phyloP scores from a whole-genome alignment of 2,797 vertebrate species.

The Todus mexicanus region DNA sequence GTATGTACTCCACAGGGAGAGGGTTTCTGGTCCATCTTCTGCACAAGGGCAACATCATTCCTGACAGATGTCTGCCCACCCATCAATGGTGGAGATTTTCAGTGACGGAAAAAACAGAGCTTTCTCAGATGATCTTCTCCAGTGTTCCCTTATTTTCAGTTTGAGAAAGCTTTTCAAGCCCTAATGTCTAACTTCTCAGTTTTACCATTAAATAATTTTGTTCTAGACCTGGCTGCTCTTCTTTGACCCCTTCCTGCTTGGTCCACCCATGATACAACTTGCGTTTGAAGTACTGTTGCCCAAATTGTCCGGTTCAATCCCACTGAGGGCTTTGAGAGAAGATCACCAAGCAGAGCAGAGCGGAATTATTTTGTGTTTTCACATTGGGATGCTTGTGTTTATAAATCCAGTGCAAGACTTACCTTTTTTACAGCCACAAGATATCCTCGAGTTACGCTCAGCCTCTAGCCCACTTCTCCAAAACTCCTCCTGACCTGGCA shows the following conservation, averaged over 20 bases:
- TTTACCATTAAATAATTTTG: not conserved
- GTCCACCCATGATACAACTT: not conserved
- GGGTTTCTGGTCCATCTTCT: not conserved
- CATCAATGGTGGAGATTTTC: fast-evolving
- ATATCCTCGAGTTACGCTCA: not conserved
- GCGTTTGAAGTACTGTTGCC: not conserved
- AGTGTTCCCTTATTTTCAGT: not conserved
- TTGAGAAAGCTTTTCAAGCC: not conserved
- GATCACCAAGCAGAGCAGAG: not conserved
- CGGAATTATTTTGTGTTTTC: not conserved
- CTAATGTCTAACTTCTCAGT: not conserved
- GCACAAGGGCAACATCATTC: not conserved
- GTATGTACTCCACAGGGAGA: not conserved
- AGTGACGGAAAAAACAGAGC: not conserved
- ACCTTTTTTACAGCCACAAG: not conserved
- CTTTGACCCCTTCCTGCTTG: not conserved
- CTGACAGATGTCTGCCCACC: not conserved
- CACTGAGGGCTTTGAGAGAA: not conserved
- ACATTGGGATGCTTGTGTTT: not conserved
- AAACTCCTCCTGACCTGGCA: not conserved
- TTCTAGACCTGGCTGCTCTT: not conserved
- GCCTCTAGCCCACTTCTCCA: not conserved
- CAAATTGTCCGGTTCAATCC: not conserved
- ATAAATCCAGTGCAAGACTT: not conserved
- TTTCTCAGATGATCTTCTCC: not conserved